Evolutionary conservation across 2,113 vertebrate genomes (phyloP).

Genomic region (Paralichthys olivaceus): DNA sequence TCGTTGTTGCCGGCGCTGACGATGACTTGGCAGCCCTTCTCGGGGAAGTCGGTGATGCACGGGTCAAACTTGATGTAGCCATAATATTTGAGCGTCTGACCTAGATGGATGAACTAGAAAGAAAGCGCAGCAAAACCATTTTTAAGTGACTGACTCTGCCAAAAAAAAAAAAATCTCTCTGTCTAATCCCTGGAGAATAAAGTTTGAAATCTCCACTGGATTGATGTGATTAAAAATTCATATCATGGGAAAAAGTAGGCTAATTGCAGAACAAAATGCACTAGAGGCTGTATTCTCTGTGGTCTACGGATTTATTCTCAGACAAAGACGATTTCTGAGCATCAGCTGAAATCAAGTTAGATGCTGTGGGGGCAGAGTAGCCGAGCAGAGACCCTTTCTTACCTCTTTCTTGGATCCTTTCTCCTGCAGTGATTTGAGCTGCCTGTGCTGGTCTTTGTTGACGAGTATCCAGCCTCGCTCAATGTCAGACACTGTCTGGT

Average conservation of each 20-base stretch:
- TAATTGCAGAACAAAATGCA: constrained; percentile 42
- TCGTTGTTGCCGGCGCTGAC: constrained; percentile 97
- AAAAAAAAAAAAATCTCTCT: background rate
- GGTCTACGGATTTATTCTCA: constrained; percentile 15
- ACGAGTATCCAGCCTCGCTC: constrained; percentile 96
- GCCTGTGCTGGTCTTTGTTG: constrained; percentile 96
- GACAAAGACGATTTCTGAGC: constrained; percentile 13
- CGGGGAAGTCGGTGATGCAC: constrained; percentile 96
- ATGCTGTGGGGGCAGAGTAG: background rate
- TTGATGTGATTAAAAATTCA: constrained; percentile 37
- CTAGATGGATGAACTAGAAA: constrained; percentile 91
- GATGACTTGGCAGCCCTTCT: constrained; percentile 96
- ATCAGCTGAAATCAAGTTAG: constrained; percentile 11
- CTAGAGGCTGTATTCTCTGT: background rate
- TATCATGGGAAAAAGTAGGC: constrained; percentile 34
- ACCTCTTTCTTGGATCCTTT: constrained; percentile 99
- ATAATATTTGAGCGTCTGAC: constrained; percentile 96
- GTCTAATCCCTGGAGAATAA: constrained; percentile 14
- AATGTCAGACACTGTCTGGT: constrained; percentile 94
- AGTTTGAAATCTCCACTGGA: constrained; percentile 32
- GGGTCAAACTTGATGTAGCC: constrained; percentile 98
- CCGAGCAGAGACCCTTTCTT: constrained; percentile 26
- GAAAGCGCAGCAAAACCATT: background rate
- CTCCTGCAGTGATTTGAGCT: constrained; percentile 97
- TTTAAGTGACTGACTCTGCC: background rate